Conservation (phyloP, 2,113 vertebrate genomes). For the Pandion haliaetus region DNA sequence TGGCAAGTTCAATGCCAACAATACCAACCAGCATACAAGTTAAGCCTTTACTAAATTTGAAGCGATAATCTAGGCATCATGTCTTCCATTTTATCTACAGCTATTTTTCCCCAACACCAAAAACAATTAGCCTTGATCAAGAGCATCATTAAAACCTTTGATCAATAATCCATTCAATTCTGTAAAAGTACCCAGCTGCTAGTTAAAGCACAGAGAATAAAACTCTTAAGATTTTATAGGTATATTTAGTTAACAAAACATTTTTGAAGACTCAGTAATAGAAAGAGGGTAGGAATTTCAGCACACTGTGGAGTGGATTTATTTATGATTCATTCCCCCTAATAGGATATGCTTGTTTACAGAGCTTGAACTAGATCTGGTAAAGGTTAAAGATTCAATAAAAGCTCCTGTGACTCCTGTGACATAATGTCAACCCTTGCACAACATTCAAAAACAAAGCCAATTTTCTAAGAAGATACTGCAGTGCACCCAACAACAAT, state of each 20-base stretch:
- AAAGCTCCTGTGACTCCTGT: not conserved
- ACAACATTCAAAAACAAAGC: not conserved
- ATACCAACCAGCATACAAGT: not conserved
- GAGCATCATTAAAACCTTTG: not conserved
- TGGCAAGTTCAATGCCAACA: not conserved
- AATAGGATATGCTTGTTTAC: slow-evolving; percentile 17
- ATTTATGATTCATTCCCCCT: not conserved
- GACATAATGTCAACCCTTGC: not conserved
- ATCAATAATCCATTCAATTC: not conserved
- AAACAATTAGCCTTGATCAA: not conserved
- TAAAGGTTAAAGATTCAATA: slow-evolving; percentile 14
- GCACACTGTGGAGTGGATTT: not conserved
- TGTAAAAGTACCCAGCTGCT: not conserved
- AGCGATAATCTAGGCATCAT: not conserved
- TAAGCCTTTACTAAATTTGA: not conserved
- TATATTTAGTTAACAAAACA: not conserved
- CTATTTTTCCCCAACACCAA: not conserved
- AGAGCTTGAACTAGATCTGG: not conserved
- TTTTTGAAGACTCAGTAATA: not conserved
- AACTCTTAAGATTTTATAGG: not conserved
- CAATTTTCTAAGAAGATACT: not conserved
- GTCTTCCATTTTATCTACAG: not conserved
- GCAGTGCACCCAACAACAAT: not conserved
- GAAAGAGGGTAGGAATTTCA: not conserved
- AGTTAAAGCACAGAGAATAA: not conserved